Percentiles rank a stretch among this genome's conserved stretches.
Evolutionary conservation across 2,797 vertebrate species (phyloP).

Genomic region (Ambastaia sidthimunki): DNA sequence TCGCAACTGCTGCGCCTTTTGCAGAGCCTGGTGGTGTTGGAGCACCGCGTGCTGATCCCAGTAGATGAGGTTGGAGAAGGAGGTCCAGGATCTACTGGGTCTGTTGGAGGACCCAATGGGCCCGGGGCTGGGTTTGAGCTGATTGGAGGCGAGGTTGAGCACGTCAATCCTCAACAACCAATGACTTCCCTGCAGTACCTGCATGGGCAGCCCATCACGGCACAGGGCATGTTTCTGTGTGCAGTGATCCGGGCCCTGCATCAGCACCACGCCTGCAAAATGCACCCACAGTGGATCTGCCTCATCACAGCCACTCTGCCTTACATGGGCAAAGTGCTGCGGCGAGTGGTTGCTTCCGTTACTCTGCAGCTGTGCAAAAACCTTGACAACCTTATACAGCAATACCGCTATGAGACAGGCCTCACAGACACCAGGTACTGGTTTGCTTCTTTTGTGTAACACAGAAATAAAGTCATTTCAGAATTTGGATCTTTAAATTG

Average conservation of each 20-base stretch:
- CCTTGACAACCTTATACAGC: conserved; percentile 95
- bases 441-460: neutral
- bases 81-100: conserved; percentile 75
- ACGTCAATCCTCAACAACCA: conserved; percentile 94
- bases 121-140: conserved; percentile 88
- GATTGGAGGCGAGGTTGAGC: conserved; percentile 89
- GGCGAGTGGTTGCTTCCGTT: conserved; percentile 94
- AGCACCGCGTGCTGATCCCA: conserved; percentile 89
- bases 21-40: conserved; percentile 91
- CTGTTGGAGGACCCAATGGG: conserved; percentile 68
- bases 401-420: conserved; percentile 94
- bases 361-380: conserved; percentile 97
- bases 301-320: conserved; percentile 95
- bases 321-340: conserved; percentile 95
- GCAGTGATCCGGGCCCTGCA: conserved; percentile 95
- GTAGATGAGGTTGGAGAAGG: conserved; percentile 86
- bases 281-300: conserved; percentile 98
- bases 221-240: conserved; percentile 98
- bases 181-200: conserved; percentile 96
- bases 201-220: conserved; percentile 95
- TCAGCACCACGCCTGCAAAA: conserved; percentile 96
- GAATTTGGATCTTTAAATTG: no score
- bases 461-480: neutral
- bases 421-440: conserved; percentile 88
- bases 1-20: conserved; percentile 93